Conservation (phyloP, 2,113 vertebrate genomes). For the Morone saxatilis region DNA sequence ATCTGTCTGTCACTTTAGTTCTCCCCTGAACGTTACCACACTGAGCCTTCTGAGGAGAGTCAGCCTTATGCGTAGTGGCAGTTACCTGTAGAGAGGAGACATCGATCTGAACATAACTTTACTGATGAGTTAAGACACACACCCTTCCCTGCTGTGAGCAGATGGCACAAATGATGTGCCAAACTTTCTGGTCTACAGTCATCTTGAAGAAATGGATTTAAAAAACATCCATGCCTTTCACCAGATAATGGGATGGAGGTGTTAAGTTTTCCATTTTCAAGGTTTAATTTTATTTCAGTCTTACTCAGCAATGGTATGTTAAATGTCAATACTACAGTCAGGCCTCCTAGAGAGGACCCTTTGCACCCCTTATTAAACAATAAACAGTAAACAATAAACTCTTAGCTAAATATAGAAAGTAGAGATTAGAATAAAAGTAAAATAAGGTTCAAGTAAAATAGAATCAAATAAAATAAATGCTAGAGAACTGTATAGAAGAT, state of each 20-base stretch:
- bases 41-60: constrained; percentile 12
- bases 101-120: constrained; percentile 22
- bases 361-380: too few species aligned
- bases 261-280: too few species aligned
- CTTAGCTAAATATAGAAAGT: too few species aligned
- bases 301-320: background rate
- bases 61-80: constrained; percentile 44
- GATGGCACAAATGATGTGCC: background rate
- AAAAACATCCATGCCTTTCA: background rate
- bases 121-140: constrained; percentile 41
- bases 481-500: too few species aligned
- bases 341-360: too few species aligned
- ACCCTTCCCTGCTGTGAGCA: constrained; percentile 22
- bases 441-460: too few species aligned
- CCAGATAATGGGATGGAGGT: background rate
- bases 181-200: background rate
- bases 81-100: constrained; percentile 58
- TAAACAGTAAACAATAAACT: too few species aligned
- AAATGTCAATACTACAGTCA: background rate
- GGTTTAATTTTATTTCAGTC: background rate
- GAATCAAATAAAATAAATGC: too few species aligned
- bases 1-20: constrained; percentile 19
- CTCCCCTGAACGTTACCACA: background rate
- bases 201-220: background rate
- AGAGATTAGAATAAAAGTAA: too few species aligned